Base-by-base conservation (phyloP, 2,888 invertebrate species). In the Hipparchia semele region DNA sequence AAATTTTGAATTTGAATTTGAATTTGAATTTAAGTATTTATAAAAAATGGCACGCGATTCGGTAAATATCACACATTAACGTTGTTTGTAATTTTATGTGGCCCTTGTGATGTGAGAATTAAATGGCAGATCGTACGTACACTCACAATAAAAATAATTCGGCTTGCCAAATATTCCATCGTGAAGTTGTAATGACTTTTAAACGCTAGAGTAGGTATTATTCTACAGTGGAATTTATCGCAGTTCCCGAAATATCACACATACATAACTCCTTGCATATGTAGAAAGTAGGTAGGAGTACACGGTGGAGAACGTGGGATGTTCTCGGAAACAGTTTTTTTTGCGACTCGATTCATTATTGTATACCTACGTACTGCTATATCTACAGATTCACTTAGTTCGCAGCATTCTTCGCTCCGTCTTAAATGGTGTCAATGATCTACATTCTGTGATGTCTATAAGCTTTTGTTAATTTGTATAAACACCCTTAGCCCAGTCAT, bases 191-290 rank as follows among this genome's bases (percentile, higher is more conserved):
- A 77, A 79, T 75, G 77, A 75, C 74, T 72, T 77, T 76, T 79
- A 78, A 80, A 76, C 69, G 70, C 66, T 69, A 62, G 64, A 70
- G 56, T 23, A 23, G 23, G 23, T 75, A 76, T 71, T 76, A 77
- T 76, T 77, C 71, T 74, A 67, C 71, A 65, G 68, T 69, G 68
- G 71, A 76, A 76, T 80, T 80, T 80, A 80, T 79, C 77, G 76
- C 80, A 73, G 69, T 69, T 82, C 81, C 79, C 77, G 69, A 86
- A 86, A 86, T 86, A 86, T 79, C 77, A 71, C 77, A 77, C 77
- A 78, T 58, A 46, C 61, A 72, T 71, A 46, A 58, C 39, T 56
- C n/a, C 39, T 60, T 33, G 49, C 23, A 51, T 0, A 12, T 49
- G 0, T 13, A n/a, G 23, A 23, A 23, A 46, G 45, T 56, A n/a